A percentile compares a stretch with the other conserved stretches of the same genome.
Conservation (phyloP, 2,113 vertebrate genomes). For the Aldabrachelys gigantea region DNA sequence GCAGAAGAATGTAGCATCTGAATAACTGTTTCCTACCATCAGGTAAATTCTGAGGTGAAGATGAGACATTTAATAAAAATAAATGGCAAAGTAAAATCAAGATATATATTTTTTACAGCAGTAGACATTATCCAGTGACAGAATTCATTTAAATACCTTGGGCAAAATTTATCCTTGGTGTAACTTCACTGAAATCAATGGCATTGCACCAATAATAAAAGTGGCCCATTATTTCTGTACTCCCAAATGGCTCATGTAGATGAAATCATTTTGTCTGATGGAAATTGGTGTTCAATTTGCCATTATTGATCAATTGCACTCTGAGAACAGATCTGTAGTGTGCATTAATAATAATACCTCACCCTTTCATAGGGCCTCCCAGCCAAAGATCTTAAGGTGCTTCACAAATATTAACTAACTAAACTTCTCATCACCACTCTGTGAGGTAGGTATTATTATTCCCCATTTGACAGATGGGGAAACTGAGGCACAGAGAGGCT, state of each 20-base stretch:
- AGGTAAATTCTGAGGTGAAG: not conserved
- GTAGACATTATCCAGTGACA: not conserved
- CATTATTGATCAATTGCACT: not conserved
- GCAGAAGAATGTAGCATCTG: not conserved
- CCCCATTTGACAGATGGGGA: not conserved
- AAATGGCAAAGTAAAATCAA: conserved; percentile 36
- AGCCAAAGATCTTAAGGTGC: not conserved
- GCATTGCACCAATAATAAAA: not conserved
- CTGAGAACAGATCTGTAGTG: not conserved
- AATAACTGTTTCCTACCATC: not conserved
- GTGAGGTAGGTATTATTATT: conserved; percentile 37
- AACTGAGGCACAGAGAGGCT: conserved; percentile 46
- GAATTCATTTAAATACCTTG: not conserved
- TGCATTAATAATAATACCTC: not conserved
- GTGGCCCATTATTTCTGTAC: not conserved
- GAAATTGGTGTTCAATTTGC: not conserved
- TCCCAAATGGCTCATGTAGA: not conserved
- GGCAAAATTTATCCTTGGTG: not conserved
- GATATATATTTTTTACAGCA: not conserved
- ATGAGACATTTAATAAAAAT: not conserved
- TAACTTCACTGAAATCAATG: not conserved
- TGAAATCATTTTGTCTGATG: not conserved
- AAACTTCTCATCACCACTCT: not conserved
- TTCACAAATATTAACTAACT: not conserved
- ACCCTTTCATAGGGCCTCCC: not conserved